These are phyloP conservation scores for Amblyjoppa fuscipennis DNA, from an alignment of 2,888 invertebrate species.

Conservation along the genomic window DNA sequence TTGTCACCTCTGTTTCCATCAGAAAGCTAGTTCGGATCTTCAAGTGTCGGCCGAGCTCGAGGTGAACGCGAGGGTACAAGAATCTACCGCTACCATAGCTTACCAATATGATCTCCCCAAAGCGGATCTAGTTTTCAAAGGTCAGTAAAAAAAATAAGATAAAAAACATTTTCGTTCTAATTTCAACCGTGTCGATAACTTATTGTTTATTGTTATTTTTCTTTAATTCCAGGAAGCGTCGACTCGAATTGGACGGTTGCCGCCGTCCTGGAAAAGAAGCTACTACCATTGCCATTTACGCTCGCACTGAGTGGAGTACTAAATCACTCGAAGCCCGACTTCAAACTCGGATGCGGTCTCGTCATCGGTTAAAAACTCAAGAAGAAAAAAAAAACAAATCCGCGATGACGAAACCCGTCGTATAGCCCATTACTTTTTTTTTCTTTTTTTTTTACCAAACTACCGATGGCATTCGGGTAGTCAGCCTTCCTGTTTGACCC, in stretches of 20 bases:
- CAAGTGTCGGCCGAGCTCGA: conserved; percentile 98
- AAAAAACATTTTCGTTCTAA: conserved; percentile 5
- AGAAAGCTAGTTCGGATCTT: conserved; percentile 96
- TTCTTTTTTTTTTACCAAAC: conserved; percentile 50
- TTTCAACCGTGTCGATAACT: conserved; percentile 3
- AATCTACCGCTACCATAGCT: conserved; percentile 95
- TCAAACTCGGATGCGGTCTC: conserved; percentile 97
- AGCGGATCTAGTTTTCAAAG: conserved; percentile 97
- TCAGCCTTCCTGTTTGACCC: conserved; percentile 36
- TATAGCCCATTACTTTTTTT: conserved; percentile 58
- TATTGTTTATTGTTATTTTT: not conserved
- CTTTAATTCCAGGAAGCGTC: conserved; percentile 90
- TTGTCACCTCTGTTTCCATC: conserved; percentile 96
- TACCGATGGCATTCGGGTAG: conserved; percentile 45
- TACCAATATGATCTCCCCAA: conserved; percentile 98
- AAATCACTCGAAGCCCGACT: conserved; percentile 96
- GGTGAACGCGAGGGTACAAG: conserved; percentile 95
- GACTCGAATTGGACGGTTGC: conserved; percentile 98
- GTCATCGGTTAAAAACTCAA: conserved; percentile 92
- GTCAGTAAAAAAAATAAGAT: conserved; percentile 85
- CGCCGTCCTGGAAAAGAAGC: conserved; percentile 96
- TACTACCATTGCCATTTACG: conserved; percentile 96
- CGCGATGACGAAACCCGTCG: conserved; percentile 42
- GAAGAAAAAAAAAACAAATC: conserved; percentile 22
- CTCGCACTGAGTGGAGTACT: conserved; percentile 96